These are phyloP conservation scores for Tragelaphus imberbis DNA, from an alignment of 2,113 vertebrate species.

Conservation along the genomic window DNA sequence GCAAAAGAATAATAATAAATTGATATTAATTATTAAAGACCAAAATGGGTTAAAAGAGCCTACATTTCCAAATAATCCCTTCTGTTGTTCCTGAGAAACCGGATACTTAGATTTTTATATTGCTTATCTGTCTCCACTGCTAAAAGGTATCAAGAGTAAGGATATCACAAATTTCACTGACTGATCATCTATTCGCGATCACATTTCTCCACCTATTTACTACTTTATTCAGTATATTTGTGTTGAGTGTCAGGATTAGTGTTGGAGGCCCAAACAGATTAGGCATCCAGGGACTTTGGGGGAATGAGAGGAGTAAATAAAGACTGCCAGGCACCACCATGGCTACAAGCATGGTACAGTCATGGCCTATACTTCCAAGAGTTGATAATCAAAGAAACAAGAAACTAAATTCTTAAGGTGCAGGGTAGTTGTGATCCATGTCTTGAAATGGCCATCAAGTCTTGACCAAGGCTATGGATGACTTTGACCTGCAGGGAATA, in stretches of 20 bases:
- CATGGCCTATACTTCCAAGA: neutral
- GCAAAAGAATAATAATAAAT: neutral
- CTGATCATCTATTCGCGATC: neutral
- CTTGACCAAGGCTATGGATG: neutral
- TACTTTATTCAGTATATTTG: neutral
- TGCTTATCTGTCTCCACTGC: neutral
- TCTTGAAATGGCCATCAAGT: neutral
- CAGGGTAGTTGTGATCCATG: neutral
- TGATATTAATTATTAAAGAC: neutral
- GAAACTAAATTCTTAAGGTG: neutral
- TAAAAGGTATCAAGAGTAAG: neutral
- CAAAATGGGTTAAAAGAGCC: constrained; percentile 12
- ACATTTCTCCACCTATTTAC: neutral
- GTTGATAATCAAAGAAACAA: neutral
- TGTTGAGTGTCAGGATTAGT: neutral
- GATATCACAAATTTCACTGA: neutral
- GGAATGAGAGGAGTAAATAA: neutral
- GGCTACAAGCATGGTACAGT: neutral
- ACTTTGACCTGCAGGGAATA: neutral
- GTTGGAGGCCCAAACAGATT: neutral
- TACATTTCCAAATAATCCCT: neutral
- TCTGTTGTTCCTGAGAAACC: neutral
- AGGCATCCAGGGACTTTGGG: neutral
- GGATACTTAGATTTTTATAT: neutral
- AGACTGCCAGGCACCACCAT: neutral